Evolutionary conservation across 1,140 invertebrate species (phyloP).

Genomic region (Drosophila arizonae): DNA sequence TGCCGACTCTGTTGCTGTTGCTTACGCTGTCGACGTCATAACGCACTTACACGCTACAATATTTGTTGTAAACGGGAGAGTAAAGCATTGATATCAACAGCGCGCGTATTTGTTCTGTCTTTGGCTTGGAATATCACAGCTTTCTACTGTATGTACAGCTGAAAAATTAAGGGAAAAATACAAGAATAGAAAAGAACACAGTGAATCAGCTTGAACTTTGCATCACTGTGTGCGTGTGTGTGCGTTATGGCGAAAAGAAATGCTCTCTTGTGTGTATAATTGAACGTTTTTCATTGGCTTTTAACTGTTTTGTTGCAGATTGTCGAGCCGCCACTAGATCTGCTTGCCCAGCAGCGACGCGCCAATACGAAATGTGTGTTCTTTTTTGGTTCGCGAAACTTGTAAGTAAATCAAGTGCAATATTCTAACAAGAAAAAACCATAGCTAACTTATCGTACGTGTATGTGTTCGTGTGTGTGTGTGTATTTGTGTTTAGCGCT

Average conservation of each 20-base stretch:
- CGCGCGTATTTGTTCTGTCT: conserved; percentile 9
- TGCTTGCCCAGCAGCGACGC: conserved; percentile 86
- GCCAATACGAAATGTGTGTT: conserved; percentile 92
- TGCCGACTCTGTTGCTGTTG: conserved; percentile 21
- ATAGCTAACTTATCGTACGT: background rate
- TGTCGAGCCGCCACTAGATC: conserved; percentile 87
- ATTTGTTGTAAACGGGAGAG: conserved; percentile 40
- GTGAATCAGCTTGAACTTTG: conserved; percentile 17
- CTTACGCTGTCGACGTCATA: conserved; percentile 38
- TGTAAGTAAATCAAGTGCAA: conserved; percentile 87
- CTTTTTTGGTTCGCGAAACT: conserved; percentile 97
- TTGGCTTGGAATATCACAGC: conserved; percentile 29
- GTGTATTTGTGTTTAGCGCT: conserved; percentile 86
- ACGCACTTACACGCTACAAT: conserved; percentile 65
- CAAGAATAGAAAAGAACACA: background rate
- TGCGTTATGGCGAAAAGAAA: background rate
- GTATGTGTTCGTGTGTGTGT: conserved; percentile 21
- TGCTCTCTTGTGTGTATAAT: background rate
- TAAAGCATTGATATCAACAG: conserved; percentile 30
- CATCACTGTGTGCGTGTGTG: background rate
- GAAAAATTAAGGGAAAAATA: background rate
- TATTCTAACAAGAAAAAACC: background rate
- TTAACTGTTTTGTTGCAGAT: conserved; percentile 84
- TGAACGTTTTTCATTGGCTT: background rate
- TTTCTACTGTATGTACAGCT: conserved; percentile 28